phyloP scores from a whole-genome alignment of 2,797 vertebrate species.

The Synanceia verrucosa region DNA sequence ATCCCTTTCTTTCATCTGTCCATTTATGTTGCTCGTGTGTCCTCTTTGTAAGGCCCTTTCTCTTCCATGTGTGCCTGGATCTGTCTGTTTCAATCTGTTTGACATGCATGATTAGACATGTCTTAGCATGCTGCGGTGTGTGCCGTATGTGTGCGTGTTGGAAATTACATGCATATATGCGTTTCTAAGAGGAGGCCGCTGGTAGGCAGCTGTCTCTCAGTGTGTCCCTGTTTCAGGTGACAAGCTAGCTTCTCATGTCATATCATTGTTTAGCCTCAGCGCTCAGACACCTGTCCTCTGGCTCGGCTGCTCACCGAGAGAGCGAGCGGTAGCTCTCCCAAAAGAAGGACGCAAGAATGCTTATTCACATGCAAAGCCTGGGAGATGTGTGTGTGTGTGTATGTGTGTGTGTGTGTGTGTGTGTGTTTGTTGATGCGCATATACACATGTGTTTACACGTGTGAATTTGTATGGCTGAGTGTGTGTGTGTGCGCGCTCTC shows the following conservation, averaged over 20 bases:
- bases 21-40: background rate
- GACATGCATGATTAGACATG: constrained; percentile 23
- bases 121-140: constrained; percentile 1
- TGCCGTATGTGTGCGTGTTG: background rate
- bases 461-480: constrained; percentile 24
- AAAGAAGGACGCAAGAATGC: constrained; percentile 29
- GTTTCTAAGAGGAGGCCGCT: constrained; percentile 13
- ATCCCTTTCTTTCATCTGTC: constrained; percentile 5
- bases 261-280: constrained; percentile 53
- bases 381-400: constrained; percentile 6
- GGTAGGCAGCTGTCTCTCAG: constrained; percentile 65
- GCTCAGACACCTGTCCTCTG: constrained; percentile 45
- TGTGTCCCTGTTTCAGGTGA: constrained; percentile 56
- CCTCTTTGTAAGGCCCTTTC: constrained; percentile 1
- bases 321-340: constrained; percentile 10
- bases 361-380: constrained; percentile 17
- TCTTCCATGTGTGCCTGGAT: background rate
- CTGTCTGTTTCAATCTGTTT: constrained; percentile 10
- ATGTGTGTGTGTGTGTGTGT: too few species aligned
- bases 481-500: constrained; percentile 14
- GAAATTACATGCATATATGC: constrained; percentile 15
- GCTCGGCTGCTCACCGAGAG: constrained; percentile 37
- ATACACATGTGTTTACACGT: too few species aligned
- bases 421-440: background rate
- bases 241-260: constrained; percentile 48